A percentile compares a stretch with the other conserved stretches of the same genome.
Conservation (phyloP, 1,140 invertebrate species). For the Trichonephila clavipes region DNA sequence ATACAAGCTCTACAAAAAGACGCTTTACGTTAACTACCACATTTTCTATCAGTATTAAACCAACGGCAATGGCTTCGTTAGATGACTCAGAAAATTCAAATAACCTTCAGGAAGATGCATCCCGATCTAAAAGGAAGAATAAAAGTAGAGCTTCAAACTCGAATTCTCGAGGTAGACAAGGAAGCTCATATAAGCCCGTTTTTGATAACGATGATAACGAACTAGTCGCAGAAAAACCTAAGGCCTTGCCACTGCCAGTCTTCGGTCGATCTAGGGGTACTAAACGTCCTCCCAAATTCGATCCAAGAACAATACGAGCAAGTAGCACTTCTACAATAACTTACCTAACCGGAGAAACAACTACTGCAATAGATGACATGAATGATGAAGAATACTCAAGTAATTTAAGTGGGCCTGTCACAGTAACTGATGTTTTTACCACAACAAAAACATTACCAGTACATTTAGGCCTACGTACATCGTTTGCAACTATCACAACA, state of each 20-base stretch:
- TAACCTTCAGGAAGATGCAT: constrained; percentile 51
- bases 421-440: constrained; percentile 78
- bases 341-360: constrained; percentile 3
- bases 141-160: constrained; percentile 1
- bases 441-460: constrained; percentile 79
- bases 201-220: constrained; percentile 73
- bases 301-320: constrained; percentile 71
- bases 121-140: background rate
- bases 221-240: constrained; percentile 43
- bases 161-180: background rate
- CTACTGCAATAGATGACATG: background rate
- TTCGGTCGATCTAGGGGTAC: constrained; percentile 68
- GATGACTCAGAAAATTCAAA: constrained; percentile 60
- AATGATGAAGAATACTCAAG: background rate
- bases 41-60: constrained; percentile 59
- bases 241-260: constrained; percentile 66
- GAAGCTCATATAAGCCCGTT: constrained; percentile 37
- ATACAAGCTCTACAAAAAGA: constrained; percentile 47
- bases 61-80: constrained; percentile 38
- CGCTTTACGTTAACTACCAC: constrained; percentile 70
- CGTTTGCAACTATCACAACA: constrained; percentile 79
- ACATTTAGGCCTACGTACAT: constrained; percentile 78
- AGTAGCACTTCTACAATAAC: constrained; percentile 40
- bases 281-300: constrained; percentile 69
- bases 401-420: constrained; percentile 63